Conservation (phyloP, 2,113 vertebrate species). For the Hyperoodon ampullatus region DNA sequence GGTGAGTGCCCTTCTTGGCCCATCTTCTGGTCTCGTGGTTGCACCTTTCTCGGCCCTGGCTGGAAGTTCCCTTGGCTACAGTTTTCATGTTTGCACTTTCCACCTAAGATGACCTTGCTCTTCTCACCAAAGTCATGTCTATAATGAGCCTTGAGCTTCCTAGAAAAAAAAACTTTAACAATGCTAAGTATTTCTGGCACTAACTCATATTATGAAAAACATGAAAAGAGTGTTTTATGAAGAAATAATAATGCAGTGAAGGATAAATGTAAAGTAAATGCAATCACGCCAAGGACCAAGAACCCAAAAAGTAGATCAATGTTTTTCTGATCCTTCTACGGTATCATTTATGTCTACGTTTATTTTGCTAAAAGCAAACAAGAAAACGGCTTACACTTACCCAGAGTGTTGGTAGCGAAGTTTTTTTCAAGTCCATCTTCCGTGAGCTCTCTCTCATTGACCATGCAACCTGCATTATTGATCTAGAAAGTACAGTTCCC, state of each 20-base stretch:
- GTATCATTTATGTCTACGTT: background rate
- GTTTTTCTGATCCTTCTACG: background rate
- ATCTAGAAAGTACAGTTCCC: conserved; percentile 82
- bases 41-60: background rate
- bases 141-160: background rate
- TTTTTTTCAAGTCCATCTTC: conserved; percentile 92
- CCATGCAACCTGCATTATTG: conserved; percentile 92
- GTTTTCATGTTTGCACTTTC: background rate
- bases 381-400: conserved; percentile 79
- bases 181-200: background rate
- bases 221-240: background rate
- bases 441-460: conserved; percentile 89
- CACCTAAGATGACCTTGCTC: background rate
- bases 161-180: background rate
- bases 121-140: background rate
- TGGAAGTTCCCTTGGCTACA: too few species aligned
- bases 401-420: conserved; percentile 92
- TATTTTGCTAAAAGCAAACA: conserved; percentile 8
- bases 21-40: background rate
- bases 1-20: background rate
- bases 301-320: background rate
- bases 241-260: background rate
- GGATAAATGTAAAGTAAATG: background rate
- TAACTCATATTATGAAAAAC: background rate
- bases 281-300: background rate